Evolutionary conservation across 2,797 vertebrate species (phyloP), one percentile per base, ranked within the genome.

Genomic region (Limnodromus scolopaceus): DNA sequence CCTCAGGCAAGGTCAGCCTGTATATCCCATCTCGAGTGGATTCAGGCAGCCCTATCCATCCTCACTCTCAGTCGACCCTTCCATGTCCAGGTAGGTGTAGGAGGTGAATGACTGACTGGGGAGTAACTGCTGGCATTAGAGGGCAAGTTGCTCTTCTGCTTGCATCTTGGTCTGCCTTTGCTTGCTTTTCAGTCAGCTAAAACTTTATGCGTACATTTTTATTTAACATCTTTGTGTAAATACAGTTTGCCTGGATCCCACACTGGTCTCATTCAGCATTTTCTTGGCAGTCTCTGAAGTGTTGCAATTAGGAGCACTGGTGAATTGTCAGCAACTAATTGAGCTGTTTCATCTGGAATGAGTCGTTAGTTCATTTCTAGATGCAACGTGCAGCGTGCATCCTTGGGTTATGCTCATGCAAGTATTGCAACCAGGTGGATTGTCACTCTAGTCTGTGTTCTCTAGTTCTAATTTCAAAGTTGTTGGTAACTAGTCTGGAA

Each of bases 1-100:
- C 98, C 98, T 98, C 98, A 98, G 98, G 98, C 98, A 98, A 98
- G 98, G 98, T 98, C 98, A 98, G 98, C 98, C 98, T 98, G 98
- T 98, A 95, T 98, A 98, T 97, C 98, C 98, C 94, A 97, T 98
- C 97, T 97, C 98, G 96, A 97, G 98, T 97, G 98, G 98, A 98
- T 98, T 98, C 98, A 98, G 98, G 98, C 98, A 98, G 80, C 98
- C 98, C 97, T 98, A 98, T 94, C 98, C 98, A 96, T 98, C 98
- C 98, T 98, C 98, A 97, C 98, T 98, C 97, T 98, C 98, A 97
- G 98, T 98, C 96, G 98, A 98, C 98, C 98, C 98, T 97, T 98
- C 98, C 98, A 98, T 98, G 97, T 97, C 98, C 98, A 98, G 98
- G 98, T 98, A 98, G 98, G 98, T 98, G 97, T 97, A 97, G 97